Conservation (phyloP, 2,797 vertebrate genomes). For the Prunella strophiata region DNA sequence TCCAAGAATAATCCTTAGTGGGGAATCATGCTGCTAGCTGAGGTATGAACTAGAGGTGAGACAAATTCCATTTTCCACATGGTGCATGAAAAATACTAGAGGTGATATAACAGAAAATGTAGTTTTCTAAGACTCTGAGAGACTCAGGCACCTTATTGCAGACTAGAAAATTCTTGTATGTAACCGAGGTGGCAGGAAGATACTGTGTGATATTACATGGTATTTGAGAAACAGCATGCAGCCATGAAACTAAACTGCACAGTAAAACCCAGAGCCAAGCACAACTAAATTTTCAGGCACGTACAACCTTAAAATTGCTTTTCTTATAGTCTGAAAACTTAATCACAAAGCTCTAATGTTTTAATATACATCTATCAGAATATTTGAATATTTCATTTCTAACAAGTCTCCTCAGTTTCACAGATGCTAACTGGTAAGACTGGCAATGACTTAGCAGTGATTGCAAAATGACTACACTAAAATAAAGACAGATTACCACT, state of each 20-base stretch:
- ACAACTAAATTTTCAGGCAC: conserved; percentile 10
- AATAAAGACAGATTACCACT: neutral
- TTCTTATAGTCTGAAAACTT: conserved; percentile 12
- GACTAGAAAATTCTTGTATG: neutral
- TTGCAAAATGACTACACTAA: neutral
- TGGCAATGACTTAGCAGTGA: neutral
- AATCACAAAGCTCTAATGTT: neutral
- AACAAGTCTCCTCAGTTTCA: neutral
- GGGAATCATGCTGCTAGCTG: neutral
- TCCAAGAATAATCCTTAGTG: neutral
- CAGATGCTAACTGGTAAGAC: neutral
- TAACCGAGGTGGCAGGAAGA: conserved; percentile 16
- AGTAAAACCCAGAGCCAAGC: neutral
- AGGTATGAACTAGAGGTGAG: conserved; percentile 7
- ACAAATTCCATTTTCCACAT: conserved; percentile 28
- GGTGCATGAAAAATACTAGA: neutral
- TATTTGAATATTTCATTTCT: neutral
- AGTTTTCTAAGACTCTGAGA: conserved; percentile 2
- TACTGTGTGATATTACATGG: neutral
- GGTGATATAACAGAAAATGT: neutral
- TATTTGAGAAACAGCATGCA: conserved; percentile 28
- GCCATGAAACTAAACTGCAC: neutral
- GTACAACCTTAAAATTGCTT: conserved; percentile 13
- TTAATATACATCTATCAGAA: conserved; percentile 6
- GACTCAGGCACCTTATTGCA: neutral